A percentile compares a stretch with the other conserved stretches of the same genome.
phyloP scores from a whole-genome alignment of 2,113 vertebrate genomes.

The Urocitellus parryii region DNA sequence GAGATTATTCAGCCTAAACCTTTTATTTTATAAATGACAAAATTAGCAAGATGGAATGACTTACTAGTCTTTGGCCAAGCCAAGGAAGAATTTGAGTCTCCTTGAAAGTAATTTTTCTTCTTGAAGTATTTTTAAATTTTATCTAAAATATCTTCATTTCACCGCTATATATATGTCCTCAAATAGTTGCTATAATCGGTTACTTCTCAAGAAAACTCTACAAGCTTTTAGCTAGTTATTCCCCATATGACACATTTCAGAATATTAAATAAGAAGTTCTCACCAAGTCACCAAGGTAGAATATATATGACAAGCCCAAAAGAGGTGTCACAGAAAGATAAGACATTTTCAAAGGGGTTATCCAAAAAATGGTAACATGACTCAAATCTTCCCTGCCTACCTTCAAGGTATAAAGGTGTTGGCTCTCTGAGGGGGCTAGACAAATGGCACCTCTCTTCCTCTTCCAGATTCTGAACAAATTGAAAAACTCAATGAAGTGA shows the following conservation, averaged over 20 bases:
- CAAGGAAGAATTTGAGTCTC: slow-evolving; percentile 47
- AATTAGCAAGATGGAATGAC: not conserved
- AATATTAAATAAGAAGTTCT: slow-evolving; percentile 69
- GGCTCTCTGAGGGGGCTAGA: not conserved
- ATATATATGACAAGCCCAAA: slow-evolving; percentile 63
- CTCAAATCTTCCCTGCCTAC: slow-evolving; percentile 18
- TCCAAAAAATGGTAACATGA: slow-evolving; percentile 34
- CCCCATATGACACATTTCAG: slow-evolving; percentile 73
- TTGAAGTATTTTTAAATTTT: slow-evolving; percentile 59
- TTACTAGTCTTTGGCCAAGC: not conserved
- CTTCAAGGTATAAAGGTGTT: slow-evolving; percentile 27
- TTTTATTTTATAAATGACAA: slow-evolving; percentile 52
- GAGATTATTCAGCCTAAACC: not conserved
- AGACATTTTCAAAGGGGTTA: slow-evolving; percentile 32
- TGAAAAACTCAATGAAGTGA: slow-evolving; percentile 23
- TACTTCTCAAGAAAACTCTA: slow-evolving; percentile 64
- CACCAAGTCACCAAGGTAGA: slow-evolving; percentile 59
- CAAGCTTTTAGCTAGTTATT: slow-evolving; percentile 70
- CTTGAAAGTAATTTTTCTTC: slow-evolving; percentile 60
- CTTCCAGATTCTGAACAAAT: not conserved
- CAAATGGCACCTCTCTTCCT: not conserved
- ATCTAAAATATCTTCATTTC: slow-evolving; percentile 59
- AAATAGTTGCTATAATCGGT: slow-evolving; percentile 68
- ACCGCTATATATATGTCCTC: slow-evolving; percentile 54
- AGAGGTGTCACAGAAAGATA: slow-evolving; percentile 55